A percentile compares a stretch with the other conserved stretches of the same genome.
Evolutionary conservation across 2,888 invertebrate species (phyloP).

Genomic region (Actias luna): DNA sequence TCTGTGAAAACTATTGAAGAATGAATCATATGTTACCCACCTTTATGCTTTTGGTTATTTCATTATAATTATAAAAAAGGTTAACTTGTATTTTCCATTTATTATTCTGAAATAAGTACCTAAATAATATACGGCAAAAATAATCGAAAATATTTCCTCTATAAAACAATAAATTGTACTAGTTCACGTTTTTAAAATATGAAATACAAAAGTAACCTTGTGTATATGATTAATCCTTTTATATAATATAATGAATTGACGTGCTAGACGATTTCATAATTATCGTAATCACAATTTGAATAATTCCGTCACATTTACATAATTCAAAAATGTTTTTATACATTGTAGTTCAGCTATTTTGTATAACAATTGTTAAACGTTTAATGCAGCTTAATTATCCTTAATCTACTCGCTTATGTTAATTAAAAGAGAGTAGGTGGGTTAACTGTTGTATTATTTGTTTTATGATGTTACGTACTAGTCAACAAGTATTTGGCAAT

Average conservation of each 20-base stretch:
- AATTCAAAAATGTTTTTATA: background rate
- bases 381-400: constrained; percentile 7
- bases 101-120: background rate
- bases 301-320: background rate
- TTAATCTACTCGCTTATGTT: background rate
- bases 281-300: background rate
- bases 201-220: background rate
- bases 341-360: background rate
- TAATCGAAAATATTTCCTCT: background rate
- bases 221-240: background rate
- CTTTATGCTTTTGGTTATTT: background rate
- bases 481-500: constrained; percentile 75
- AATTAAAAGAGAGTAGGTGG: background rate
- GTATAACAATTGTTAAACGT: background rate
- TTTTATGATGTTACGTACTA: constrained; percentile 52
- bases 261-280: background rate
- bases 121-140: background rate
- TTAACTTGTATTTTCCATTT: background rate
- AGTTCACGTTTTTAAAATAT: background rate
- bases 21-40: background rate
- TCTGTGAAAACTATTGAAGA: background rate
- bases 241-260: background rate
- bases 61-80: background rate
- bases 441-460: constrained; percentile 7
- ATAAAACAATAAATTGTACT: background rate